Evolutionary conservation across 2,888 invertebrate species (phyloP), one percentile per base, ranked within the genome.

Genomic region (Sesia bembeciformis): DNA sequence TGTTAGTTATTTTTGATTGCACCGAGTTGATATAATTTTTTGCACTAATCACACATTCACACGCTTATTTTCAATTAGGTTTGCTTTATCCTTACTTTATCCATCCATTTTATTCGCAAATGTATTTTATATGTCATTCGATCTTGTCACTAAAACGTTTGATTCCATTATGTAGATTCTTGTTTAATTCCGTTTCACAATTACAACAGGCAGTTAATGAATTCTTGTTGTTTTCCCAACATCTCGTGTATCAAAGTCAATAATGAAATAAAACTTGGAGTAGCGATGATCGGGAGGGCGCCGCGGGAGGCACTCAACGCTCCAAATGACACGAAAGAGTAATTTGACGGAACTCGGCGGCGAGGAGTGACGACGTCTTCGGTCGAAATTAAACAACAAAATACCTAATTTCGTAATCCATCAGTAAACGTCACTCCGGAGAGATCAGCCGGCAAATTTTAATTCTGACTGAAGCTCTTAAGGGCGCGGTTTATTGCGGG

Each of bases 401-500:
- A 71, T 73, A 68, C 66, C 70, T 71, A 69, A 75, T 71, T 76
- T 70, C 72, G 81, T 84, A 78, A 88, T 88, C 85, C 84, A 84
- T 87, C 88, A 86, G 75, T 62, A 69, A 72, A 74, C 74, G 84
- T 80, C 84, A 77, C 71, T 71, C 66, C 57, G 61, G 72, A 66
- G 78, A 82, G 84, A 85, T 87, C 84, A 80, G 81, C 74, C 83
- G 78, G 81, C 81, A 87, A 89, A 89, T 88, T 88, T 89, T 88
- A 88, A 88, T 89, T 88, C 84, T 74, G 79, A 80, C 78, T 80
- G 80, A 80, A 77, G 74, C 81, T 79, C 76, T 84, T 81, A 82
- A 82, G 81, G 82, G 81, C 76, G 74, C 81, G 82, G 84, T 84
- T 84, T 87, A 87, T 84, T 83, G 83, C 79, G 72, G 72, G 74